A percentile compares a stretch with the other conserved stretches of the same genome.
These are phyloP conservation scores for Strongylocentrotus purpuratus DNA, from an alignment of 35 echinoderm and acorn worm species.

Conservation along the genomic window DNA sequence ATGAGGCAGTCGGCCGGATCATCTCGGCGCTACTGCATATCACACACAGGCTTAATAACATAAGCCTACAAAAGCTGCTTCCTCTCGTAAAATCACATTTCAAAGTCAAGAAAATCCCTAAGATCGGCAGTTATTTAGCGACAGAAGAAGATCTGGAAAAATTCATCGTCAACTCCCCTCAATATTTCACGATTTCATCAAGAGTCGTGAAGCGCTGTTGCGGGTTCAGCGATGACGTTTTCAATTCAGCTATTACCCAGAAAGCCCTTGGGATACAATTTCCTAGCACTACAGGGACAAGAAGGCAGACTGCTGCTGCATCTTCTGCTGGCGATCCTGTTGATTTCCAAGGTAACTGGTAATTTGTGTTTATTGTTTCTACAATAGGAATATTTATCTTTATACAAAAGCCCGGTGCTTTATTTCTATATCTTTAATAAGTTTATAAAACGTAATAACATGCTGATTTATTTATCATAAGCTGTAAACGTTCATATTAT, in stretches of 20 bases:
- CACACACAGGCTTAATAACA: neutral
- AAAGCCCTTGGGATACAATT: neutral
- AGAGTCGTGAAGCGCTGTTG: neutral
- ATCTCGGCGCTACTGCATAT: neutral
- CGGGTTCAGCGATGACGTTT: too few relatives aligned
- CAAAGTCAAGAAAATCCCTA: neutral
- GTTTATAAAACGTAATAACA: too few relatives aligned
- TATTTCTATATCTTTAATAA: too few relatives aligned
- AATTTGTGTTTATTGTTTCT: too few relatives aligned
- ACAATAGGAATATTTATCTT: neutral
- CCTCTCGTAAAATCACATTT: too few relatives aligned
- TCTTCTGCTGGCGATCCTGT: too few relatives aligned
- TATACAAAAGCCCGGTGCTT: too few relatives aligned
- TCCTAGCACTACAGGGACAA: neutral
- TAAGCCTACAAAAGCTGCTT: neutral
- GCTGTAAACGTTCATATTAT: too few relatives aligned
- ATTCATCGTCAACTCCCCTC: neutral
- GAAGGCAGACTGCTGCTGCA: neutral
- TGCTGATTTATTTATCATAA: too few relatives aligned
- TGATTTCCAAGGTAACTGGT: too few relatives aligned
- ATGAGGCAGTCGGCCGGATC: neutral
- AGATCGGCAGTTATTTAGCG: neutral
- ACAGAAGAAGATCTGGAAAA: neutral
- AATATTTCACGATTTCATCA: constrained; percentile 1
- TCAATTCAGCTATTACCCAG: neutral